Evolutionary conservation across 1,140 invertebrate species (phyloP).

Genomic region (Aethina tumida): DNA sequence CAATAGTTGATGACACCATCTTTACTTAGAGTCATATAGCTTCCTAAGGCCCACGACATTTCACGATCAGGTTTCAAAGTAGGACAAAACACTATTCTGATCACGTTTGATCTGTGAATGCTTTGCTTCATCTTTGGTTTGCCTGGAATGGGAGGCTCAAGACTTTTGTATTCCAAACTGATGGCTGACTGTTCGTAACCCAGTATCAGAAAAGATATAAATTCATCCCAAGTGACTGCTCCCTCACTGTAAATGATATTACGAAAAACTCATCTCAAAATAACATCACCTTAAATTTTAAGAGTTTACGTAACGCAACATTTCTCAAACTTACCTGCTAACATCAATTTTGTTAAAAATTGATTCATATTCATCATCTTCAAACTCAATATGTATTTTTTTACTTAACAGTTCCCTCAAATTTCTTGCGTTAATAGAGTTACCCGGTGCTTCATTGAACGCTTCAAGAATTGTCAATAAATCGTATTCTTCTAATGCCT

Average conservation of each 20-base stretch:
- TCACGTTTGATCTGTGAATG: constrained; percentile 49
- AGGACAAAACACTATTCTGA: constrained; percentile 48
- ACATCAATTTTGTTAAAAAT: too few species aligned
- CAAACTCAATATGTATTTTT: too few species aligned
- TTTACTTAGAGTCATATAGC: constrained; percentile 53
- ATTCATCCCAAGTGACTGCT: constrained; percentile 54
- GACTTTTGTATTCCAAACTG: constrained; percentile 32
- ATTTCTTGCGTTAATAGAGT: too few species aligned
- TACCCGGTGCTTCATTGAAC: too few species aligned
- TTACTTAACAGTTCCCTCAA: too few species aligned
- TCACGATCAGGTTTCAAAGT: constrained; percentile 40
- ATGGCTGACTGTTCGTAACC: constrained; percentile 52
- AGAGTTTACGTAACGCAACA: too few species aligned
- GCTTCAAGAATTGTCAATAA: too few species aligned
- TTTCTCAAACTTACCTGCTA: too few species aligned
- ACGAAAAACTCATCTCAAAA: too few species aligned
- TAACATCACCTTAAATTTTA: too few species aligned
- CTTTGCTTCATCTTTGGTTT: constrained; percentile 46
- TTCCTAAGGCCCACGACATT: constrained; percentile 45
- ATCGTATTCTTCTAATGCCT: too few species aligned
- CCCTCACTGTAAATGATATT: constrained; percentile 40
- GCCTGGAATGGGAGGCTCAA: constrained; percentile 48
- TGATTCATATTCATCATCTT: too few species aligned
- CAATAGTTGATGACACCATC: constrained; percentile 62
- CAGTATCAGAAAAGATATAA: constrained; percentile 54